Percentiles rank a stretch among this genome's conserved stretches.
These are phyloP conservation scores for Marisa cornuarietis DNA, from an alignment of 1,140 invertebrate genomes.

Conservation along the genomic window DNA sequence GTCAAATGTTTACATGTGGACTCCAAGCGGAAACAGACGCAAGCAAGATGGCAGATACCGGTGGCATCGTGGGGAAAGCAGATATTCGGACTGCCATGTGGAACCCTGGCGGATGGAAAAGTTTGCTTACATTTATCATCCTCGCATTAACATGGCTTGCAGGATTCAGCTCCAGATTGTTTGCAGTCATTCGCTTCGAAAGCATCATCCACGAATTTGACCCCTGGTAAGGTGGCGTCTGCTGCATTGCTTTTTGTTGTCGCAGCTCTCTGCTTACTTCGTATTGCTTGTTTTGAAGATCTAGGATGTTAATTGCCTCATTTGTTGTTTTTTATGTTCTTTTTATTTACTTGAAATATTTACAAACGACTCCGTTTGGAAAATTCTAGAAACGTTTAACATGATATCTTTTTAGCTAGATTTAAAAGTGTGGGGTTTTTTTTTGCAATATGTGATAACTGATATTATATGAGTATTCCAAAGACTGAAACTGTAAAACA, in stretches of 20 bases:
- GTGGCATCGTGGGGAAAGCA: constrained; percentile 51
- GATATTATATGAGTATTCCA: no score
- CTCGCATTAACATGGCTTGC: constrained; percentile 94
- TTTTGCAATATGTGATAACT: no score
- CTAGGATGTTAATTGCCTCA: no score
- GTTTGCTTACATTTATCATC: constrained; percentile 78
- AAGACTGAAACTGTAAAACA: no score
- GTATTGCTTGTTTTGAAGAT: background rate
- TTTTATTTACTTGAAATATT: background rate
- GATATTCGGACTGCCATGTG: constrained; percentile 60
- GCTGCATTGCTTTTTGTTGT: background rate
- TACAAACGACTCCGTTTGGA: no score
- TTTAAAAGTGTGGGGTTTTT: no score
- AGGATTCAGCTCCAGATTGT: constrained; percentile 96
- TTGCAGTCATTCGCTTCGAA: constrained; percentile 99
- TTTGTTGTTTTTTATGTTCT: background rate
- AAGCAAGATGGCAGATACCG: constrained; percentile 63
- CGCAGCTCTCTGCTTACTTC: background rate
- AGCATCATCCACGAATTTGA: constrained; percentile 99
- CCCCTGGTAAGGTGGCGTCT: constrained; percentile 84
- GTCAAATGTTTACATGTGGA: constrained; percentile 44
- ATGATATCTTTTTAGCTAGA: no score
- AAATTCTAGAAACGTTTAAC: no score
- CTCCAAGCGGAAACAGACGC: constrained; percentile 34
- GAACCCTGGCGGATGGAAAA: constrained; percentile 71